These are phyloP conservation scores for Aplysina aerophoba DNA, from an alignment of 37 sponge, comb jelly and placozoan species.

Conservation along the genomic window DNA sequence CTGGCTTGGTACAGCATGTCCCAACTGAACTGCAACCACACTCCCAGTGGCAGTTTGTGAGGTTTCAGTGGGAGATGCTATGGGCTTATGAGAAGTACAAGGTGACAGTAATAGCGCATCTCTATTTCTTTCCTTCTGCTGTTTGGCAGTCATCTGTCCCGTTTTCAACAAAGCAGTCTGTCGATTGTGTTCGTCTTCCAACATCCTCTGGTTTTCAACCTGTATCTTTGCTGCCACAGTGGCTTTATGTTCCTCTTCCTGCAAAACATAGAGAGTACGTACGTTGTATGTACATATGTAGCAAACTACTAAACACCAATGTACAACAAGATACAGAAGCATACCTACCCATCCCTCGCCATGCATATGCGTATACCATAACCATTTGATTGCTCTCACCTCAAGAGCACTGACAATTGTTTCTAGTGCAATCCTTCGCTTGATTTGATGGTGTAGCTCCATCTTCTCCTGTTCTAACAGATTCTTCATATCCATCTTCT, in stretches of 20 bases:
- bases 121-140: not conserved
- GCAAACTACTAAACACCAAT: not conserved
- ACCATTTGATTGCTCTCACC: not conserved
- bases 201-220: not conserved
- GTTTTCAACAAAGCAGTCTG: not conserved
- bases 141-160: too few species aligned
- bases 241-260: conserved; percentile 15
- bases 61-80: too few species aligned
- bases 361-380: too few species aligned
- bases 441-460: not conserved
- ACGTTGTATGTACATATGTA: not conserved
- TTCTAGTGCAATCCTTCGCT: conserved; percentile 41
- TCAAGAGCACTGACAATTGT: conserved; percentile 30
- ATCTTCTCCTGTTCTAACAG: not conserved
- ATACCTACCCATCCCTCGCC: too few species aligned
- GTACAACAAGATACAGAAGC: too few species aligned
- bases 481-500: not conserved
- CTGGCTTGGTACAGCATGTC: too few species aligned
- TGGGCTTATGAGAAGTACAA: not conserved
- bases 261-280: not conserved
- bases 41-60: too few species aligned
- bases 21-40: too few species aligned
- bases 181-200: conserved; percentile 1
- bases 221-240: conserved; percentile 4
- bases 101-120: not conserved